Evolutionary conservation across 2,113 vertebrate genomes (phyloP), one percentile per base, ranked within the genome.

Genomic region (Leptodactylus fuscus): DNA sequence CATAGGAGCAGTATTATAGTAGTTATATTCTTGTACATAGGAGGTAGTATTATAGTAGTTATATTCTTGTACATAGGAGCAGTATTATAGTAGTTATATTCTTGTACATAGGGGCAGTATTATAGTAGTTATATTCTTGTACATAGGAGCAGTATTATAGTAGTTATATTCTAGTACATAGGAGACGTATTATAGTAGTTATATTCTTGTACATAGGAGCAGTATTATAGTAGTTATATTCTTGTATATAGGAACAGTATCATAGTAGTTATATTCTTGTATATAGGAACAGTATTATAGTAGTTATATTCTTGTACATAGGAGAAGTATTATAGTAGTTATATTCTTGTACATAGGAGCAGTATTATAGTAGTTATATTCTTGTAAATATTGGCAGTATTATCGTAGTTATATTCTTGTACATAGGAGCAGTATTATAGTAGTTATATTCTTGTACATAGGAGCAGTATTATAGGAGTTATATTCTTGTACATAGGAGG

Each of bases 21-120:
- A 62, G 58, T 62, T 62, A 29, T 62, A 62, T 62, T 62, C 58
- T 29, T 62, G 58, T 62, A 62, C 10, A 62, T 62, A 62, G 24
- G 58, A 27, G 8, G 58, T 24, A 62, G 58, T 62, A 62, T 62
- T 62, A 62, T 62, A 58, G 55, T 58, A 58, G 55, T 9, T 44
- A 44, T 44, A 44, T 9, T 44, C 41, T 44, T 44, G 41, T 44
- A 44, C 41, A 44, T 44, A 44, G 41, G 41, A 9, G 41, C 41
- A 44, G 41, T 44, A 44, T 44, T 44, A 44, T 44, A 44, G 41
- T 44, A 44, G 41, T 44, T 44, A 44, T 44, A 44, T 44, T 9
- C 41, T 44, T 44, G 41, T 44, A 44, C 41, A 44, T 44, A 44
- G 41, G 58, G n/a, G 58, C 27, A 58, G 55, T 58, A 58, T 58